These are phyloP conservation scores for Xyliphius kryptos DNA, from an alignment of 2,113 vertebrate genomes.

Conservation along the genomic window DNA sequence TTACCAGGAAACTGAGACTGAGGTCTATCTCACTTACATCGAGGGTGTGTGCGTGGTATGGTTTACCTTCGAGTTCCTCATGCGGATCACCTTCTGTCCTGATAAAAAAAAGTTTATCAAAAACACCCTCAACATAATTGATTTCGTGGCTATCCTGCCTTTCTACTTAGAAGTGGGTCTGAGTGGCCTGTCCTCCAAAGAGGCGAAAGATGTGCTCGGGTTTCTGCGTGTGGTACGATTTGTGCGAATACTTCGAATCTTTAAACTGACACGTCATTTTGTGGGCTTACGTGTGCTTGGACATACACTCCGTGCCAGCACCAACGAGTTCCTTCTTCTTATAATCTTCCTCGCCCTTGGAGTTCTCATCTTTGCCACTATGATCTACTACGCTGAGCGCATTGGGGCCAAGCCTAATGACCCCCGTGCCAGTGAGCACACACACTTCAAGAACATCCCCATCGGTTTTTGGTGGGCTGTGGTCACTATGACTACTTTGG, in stretches of 20 bases:
- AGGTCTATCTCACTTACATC: conserved; percentile 84
- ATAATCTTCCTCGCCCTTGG: conserved; percentile 89
- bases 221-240: conserved; percentile 84
- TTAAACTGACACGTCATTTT: conserved; percentile 86
- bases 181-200: conserved; percentile 83
- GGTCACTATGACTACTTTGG: too few relatives aligned
- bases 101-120: conserved; percentile 87
- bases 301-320: conserved; percentile 80
- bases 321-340: too few relatives aligned
- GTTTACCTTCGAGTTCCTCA: conserved; percentile 89
- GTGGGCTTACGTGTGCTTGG: conserved; percentile 81
- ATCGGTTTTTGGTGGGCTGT: too few relatives aligned
- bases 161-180: conserved; percentile 88
- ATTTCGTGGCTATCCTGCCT: conserved; percentile 86
- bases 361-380: too few relatives aligned
- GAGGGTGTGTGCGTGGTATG: conserved; percentile 87
- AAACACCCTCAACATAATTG: too few relatives aligned
- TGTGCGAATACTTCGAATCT: conserved; percentile 84
- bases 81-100: conserved; percentile 83
- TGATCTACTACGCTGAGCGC: too few relatives aligned
- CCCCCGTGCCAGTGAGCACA: conserved; percentile 83
- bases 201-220: conserved; percentile 84
- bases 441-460: conserved; percentile 88
- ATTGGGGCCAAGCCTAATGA: conserved; percentile 85
- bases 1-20: conserved; percentile 79